These are phyloP conservation scores for Salvelinus alpinus DNA, from an alignment of 2,113 vertebrate species.

Conservation along the genomic window DNA sequence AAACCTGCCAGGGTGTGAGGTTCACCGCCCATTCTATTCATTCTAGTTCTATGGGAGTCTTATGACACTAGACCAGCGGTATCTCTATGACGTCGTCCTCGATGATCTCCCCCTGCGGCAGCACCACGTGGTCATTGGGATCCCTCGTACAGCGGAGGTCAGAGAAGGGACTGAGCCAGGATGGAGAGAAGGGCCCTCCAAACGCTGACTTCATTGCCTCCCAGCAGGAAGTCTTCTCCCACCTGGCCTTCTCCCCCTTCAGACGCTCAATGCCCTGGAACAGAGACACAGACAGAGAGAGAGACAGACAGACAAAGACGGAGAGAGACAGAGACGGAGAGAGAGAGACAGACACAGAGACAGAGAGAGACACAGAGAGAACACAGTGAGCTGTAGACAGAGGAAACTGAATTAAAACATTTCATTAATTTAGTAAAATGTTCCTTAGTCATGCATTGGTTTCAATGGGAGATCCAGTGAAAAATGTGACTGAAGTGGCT, in stretches of 20 bases:
- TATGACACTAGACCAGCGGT: slow-evolving; percentile 51
- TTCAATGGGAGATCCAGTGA: too few species aligned
- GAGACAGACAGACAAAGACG: too few species aligned
- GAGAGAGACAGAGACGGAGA: neutral
- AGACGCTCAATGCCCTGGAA: slow-evolving; percentile 92
- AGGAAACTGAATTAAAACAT: neutral
- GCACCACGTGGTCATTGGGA: neutral
- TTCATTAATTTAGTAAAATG: neutral
- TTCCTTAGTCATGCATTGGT: neutral
- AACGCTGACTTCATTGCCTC: slow-evolving; percentile 81
- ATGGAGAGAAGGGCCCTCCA: slow-evolving; percentile 79
- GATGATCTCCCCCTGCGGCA: slow-evolving; percentile 72
- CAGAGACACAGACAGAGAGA: slow-evolving; percentile 17
- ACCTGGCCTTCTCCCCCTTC: slow-evolving; percentile 83
- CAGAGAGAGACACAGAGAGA: slow-evolving; percentile 15
- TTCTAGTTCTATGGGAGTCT: neutral
- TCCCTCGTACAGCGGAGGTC: slow-evolving; percentile 65
- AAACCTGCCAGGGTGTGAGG: neutral
- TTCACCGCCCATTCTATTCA: too few species aligned
- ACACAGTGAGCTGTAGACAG: neutral
- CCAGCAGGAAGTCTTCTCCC: slow-evolving; percentile 79
- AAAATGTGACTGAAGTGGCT: too few species aligned
- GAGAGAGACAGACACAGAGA: slow-evolving; percentile 9
- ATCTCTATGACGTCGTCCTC: slow-evolving; percentile 77
- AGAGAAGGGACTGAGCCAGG: slow-evolving; percentile 88